Base-by-base conservation (phyloP, 2,888 invertebrate genomes). In the Polyommatus iphigenia region DNA sequence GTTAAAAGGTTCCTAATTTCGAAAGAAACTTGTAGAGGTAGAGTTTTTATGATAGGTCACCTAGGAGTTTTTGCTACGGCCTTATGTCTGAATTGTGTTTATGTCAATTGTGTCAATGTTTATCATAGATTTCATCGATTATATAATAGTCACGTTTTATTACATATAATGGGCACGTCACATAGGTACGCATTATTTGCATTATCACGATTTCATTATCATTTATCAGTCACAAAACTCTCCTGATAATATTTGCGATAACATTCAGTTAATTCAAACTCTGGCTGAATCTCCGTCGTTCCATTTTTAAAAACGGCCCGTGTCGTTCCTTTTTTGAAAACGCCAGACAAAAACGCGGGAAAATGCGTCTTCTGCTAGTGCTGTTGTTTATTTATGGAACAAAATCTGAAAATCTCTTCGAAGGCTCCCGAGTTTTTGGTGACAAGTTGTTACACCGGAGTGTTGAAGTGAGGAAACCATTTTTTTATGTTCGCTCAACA, bases 391-490 rank as follows among this genome's bases (percentile, higher is more conserved):
- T 79, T 76, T 78, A 77, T 78, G 59, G 73, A 71, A 78, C 79
- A 36, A 78, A 78, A 29, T 78, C 81, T 20, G 81, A 82, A 77
- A 83, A 83, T 83, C 78, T 84, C 76, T 83, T 81, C 41, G 72
- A 81, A 80, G 85, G 86, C 54, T 76, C 78, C 36, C 81, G 84
- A 62, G 57, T 78, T 13, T 71, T 54, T 7, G 78, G 79, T n/a
- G 86, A 85, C 72, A 78, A 67, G 29, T 80, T 86, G 15, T 76
- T 86, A 46, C 85, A 85, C 59, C 81, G 46, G 62, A 86, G 85
- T 83, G 81, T 81, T 5, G 85, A 87, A 62, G 81, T 82, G 8
- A 85, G 83, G 83, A 76, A 75, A 79, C 84, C 86, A 41, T 79
- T 83, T 77, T 82, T 82, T 18, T 83, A 81, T 41, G 79, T 84